phyloP scores from a whole-genome alignment of 30 jellyfish, hydroid and myxozoan genomes.

The Hydractinia echinata region DNA sequence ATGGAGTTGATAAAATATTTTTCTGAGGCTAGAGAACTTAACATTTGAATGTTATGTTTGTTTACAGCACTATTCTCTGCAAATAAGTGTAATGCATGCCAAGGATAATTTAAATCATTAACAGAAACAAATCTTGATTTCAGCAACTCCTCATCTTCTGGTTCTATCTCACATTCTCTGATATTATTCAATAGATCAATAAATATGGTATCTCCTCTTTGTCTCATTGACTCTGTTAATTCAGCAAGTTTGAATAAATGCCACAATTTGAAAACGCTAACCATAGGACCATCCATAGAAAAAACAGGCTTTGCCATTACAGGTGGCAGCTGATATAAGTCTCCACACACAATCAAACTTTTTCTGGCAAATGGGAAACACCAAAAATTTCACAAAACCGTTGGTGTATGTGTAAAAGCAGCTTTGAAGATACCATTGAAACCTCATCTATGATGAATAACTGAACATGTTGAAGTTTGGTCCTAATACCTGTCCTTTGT shows the following conservation, averaged over 20 bases:
- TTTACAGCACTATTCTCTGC: slow-evolving; percentile 24
- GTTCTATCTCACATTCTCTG: neutral
- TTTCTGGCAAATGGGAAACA: neutral
- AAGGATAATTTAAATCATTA: slow-evolving; percentile 14
- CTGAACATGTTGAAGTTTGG: slow-evolving; percentile 10
- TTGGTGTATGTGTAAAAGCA: slow-evolving; percentile 23
- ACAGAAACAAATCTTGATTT: slow-evolving; percentile 26
- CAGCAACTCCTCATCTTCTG: slow-evolving; percentile 9
- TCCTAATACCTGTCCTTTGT: slow-evolving; percentile 11
- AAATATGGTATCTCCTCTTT: slow-evolving; percentile 3
- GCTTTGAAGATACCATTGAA: slow-evolving; percentile 17
- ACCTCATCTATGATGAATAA: too few relatives aligned
- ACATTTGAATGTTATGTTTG: neutral
- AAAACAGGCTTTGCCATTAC: slow-evolving; percentile 28
- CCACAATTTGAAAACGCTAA: neutral
- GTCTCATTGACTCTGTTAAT: slow-evolving; percentile 4
- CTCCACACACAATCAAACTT: slow-evolving; percentile 10
- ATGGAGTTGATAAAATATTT: slow-evolving; percentile 10
- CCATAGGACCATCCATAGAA: slow-evolving; percentile 7
- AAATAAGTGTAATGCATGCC: slow-evolving; percentile 36
- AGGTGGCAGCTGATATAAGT: slow-evolving; percentile 33
- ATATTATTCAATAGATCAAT: slow-evolving; percentile 1
- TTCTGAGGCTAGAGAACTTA: neutral
- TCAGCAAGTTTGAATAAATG: slow-evolving; percentile 9
- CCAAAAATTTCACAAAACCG: slow-evolving; percentile 37